phyloP scores from a whole-genome alignment of 2,888 invertebrate genomes.

The Cheilosia scutellata region DNA sequence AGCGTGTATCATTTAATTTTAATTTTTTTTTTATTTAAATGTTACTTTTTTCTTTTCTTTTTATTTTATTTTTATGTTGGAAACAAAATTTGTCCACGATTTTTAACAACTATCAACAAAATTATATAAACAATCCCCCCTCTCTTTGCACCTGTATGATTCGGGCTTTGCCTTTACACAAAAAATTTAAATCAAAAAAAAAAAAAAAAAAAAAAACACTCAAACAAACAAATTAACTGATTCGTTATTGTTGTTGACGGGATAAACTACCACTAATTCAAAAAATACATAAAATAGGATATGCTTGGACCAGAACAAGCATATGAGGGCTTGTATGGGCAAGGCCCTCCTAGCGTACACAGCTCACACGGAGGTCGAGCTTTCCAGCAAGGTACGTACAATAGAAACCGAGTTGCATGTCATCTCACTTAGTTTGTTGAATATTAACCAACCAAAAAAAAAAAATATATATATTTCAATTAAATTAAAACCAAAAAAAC shows the following conservation, averaged over 20 bases:
- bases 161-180: constrained; percentile 73
- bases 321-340: constrained; percentile 96
- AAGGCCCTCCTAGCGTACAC: constrained; percentile 94
- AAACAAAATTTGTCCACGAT: constrained; percentile 76
- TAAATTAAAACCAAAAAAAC: constrained; percentile 60
- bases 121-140: constrained; percentile 61
- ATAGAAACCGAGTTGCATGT: constrained; percentile 73
- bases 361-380: constrained; percentile 91
- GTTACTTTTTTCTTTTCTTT: constrained; percentile 54
- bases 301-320: constrained; percentile 95
- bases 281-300: constrained; percentile 81
- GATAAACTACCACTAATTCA: constrained; percentile 68
- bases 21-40: constrained; percentile 68
- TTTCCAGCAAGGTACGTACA: constrained; percentile 93
- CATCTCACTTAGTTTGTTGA: constrained; percentile 71
- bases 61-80: constrained; percentile 76
- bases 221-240: constrained; percentile 57
- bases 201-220: constrained; percentile 32
- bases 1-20: constrained; percentile 46
- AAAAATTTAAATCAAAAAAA: constrained; percentile 21
- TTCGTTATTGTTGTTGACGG: constrained; percentile 71
- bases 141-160: constrained; percentile 75
- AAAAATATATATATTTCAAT: constrained; percentile 38
- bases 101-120: constrained; percentile 74
- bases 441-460: constrained; percentile 63